Evolutionary conservation across 2,888 invertebrate species (phyloP), one percentile per base, ranked within the genome.

Genomic region (Drosophila stalkeri): DNA sequence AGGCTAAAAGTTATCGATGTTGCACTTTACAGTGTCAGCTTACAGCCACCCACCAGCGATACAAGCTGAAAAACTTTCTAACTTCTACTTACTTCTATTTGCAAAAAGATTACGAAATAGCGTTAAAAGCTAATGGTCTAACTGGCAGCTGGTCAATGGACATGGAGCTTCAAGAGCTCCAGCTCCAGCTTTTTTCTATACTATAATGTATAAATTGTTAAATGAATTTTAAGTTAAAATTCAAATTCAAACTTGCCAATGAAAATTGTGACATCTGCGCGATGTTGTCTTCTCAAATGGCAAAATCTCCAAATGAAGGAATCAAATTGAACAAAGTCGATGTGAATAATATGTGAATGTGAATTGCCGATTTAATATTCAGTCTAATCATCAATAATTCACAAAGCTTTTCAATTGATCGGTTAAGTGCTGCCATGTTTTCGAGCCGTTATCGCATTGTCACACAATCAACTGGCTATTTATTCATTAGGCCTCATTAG

Each of bases 1-100:
- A 23, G 51, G 51, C 84, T 59, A 75, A 69, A 86, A 86, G 84
- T 81, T 89, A 89, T 89, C 84, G 87, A 84, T 89, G 82, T 70
- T 86, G 86, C 82, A 86, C 89, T 86, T 83, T 68, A 64, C 54
- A 68, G 71, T 72, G 80, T 64, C 79, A 64, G 81, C 83, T 77
- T 66, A 63, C 59, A 61, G 41, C 47, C 43, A 37, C 33, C 18
- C 52, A 8, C 44, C 47, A 12, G 20, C 23, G 18, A 47, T 27
- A 20, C 27, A 41, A 5, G n/a, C 20, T 37, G 31, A 35, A 60
- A 54, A 77, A 77, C 60, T 77, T 77, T 67, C 41, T 33, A 57
- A 64, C 64, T 62, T 72, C 43, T 41, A 52, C 56, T 61, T 52
- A 62, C 49, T 68, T 16, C 69, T 11, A n/a, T 70, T 54, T 51